Evolutionary conservation across 2,888 invertebrate species (phyloP).

Genomic region (Pseudanteris insignis): DNA sequence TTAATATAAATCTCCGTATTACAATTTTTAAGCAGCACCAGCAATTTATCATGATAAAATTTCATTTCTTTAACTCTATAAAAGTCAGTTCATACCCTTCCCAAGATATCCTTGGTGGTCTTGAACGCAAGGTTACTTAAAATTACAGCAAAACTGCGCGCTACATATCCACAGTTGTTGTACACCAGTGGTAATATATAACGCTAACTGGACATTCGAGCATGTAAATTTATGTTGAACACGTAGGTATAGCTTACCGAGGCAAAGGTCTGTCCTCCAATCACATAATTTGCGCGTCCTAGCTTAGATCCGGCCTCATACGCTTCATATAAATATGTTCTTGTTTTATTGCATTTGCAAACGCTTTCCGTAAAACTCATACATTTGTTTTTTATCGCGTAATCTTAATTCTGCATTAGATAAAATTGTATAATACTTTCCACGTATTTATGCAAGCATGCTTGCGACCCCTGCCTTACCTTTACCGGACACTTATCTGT

Average conservation of each 20-base stretch:
- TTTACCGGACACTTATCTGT: constrained; percentile 18
- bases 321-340: constrained; percentile 14
- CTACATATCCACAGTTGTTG: constrained; percentile 44
- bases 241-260: constrained; percentile 43
- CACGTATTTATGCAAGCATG: constrained; percentile 29
- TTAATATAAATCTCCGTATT: too few relatives aligned
- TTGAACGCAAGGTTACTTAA: constrained; percentile 46
- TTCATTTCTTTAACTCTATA: too few relatives aligned
- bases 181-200: constrained; percentile 43
- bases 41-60: constrained; percentile 16
- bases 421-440: constrained; percentile 28
- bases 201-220: constrained; percentile 45
- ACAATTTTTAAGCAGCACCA: neutral
- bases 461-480: constrained; percentile 22
- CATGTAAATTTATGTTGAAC: constrained; percentile 50
- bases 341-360: constrained; percentile 26
- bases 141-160: constrained; percentile 47
- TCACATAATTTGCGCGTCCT: constrained; percentile 44
- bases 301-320: constrained; percentile 16
- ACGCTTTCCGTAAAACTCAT: constrained; percentile 18
- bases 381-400: constrained; percentile 16
- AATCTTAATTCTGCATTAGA: constrained; percentile 13
- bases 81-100: too few relatives aligned
- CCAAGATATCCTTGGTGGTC: constrained; percentile 43
- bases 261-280: constrained; percentile 41